phyloP scores from a whole-genome alignment of 2,113 vertebrate species.

The Fulmarus glacialis region DNA sequence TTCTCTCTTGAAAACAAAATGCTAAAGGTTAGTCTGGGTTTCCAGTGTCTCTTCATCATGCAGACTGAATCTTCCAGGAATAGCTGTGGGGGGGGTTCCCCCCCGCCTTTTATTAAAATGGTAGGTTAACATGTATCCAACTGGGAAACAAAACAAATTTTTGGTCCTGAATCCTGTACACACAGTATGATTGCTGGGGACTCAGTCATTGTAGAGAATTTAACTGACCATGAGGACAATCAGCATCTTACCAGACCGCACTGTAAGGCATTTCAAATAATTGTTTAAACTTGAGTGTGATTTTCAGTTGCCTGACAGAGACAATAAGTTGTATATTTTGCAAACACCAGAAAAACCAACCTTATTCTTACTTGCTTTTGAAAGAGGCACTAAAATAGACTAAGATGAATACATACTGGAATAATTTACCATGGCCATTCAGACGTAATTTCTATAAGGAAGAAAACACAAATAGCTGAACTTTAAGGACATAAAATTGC shows the following conservation, averaged over 20 bases:
- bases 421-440: conserved; percentile 23
- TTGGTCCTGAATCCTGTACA: not conserved
- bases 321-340: conserved; percentile 23
- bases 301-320: conserved; percentile 42
- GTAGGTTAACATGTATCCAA: not conserved
- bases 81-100: not conserved
- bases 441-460: not conserved
- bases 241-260: not conserved
- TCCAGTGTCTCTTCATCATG: conserved; percentile 9
- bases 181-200: not conserved
- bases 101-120: not conserved
- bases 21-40: not conserved
- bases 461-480: conserved; percentile 26
- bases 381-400: conserved; percentile 7
- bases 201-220: not conserved
- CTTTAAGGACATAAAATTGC: conserved; percentile 17
- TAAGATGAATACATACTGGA: not conserved
- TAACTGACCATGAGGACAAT: not conserved
- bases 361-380: conserved; percentile 16
- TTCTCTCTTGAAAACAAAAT: conserved; percentile 30
- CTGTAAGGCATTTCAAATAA: conserved; percentile 4
- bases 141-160: not conserved
- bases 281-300: not conserved
- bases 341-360: not conserved
- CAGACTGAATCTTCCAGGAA: conserved; percentile 2